These are phyloP conservation scores for Pampusana beccarii DNA, from an alignment of 2,113 vertebrate genomes.

Conservation along the genomic window DNA sequence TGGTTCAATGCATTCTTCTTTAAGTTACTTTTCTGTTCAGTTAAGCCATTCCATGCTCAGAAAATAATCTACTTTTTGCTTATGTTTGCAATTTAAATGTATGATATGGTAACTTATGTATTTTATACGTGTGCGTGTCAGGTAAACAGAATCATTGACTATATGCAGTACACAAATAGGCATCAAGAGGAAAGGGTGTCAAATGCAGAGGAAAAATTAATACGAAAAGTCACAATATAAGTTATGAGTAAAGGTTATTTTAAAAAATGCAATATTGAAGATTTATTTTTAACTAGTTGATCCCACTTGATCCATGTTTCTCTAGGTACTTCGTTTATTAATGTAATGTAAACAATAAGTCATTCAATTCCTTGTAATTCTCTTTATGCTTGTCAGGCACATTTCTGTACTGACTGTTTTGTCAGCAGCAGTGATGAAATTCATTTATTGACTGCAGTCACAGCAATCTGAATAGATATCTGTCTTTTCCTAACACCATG, in stretches of 20 bases:
- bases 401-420: constrained; percentile 15
- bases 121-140: background rate
- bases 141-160: background rate
- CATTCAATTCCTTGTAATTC: background rate
- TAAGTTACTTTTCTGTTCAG: background rate
- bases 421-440: constrained; percentile 49
- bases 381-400: constrained; percentile 25
- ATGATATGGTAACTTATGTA: background rate
- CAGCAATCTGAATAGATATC: background rate
- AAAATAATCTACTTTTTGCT: background rate
- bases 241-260: constrained; percentile 1
- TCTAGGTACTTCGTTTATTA: constrained; percentile 34
- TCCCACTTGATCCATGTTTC: constrained; percentile 27
- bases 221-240: background rate
- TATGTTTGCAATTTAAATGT: background rate
- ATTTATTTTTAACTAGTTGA: constrained; percentile 41
- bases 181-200: background rate
- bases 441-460: constrained; percentile 28
- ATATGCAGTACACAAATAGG: background rate
- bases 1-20: background rate
- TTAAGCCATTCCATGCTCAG: background rate
- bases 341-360: constrained; percentile 31
- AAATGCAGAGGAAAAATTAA: background rate
- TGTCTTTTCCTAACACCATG: background rate
- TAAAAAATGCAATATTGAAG: background rate